Conservation (phyloP, 2,797 vertebrate species). For the Ara ararauna region DNA sequence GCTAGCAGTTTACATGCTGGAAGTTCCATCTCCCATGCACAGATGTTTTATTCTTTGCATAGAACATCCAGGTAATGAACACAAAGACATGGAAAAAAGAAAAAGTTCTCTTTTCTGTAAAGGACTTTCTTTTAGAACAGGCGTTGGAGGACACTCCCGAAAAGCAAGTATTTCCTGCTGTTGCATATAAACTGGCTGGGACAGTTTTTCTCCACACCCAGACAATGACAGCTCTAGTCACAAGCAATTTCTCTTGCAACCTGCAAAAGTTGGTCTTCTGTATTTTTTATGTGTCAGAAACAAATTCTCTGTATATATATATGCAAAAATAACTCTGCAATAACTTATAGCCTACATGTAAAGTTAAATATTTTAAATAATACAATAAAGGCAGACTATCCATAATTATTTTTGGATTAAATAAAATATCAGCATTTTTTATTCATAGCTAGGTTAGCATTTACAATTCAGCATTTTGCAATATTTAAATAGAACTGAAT, state of each 20-base stretch:
- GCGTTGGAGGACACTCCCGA: neutral
- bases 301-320: constrained; percentile 13
- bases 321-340: constrained; percentile 9
- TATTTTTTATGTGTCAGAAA: constrained; percentile 69
- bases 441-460: constrained; percentile 78
- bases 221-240: constrained; percentile 30
- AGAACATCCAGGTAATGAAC: constrained; percentile 9
- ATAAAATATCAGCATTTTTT: constrained; percentile 80
- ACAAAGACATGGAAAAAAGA: neutral
- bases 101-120: neutral
- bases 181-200: constrained; percentile 14
- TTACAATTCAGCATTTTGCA: constrained; percentile 76
- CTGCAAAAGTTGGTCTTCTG: constrained; percentile 28
- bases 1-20: constrained; percentile 52
- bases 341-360: constrained; percentile 54
- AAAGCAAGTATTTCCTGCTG: constrained; percentile 15
- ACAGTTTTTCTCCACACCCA: neutral
- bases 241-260: constrained; percentile 39
- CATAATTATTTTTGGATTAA: constrained; percentile 77
- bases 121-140: constrained; percentile 33
- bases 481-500: constrained; percentile 77
- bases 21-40: constrained; percentile 6
- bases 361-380: constrained; percentile 77
- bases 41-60: neutral
- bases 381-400: constrained; percentile 70